Conservation (phyloP, 2,888 invertebrate species). For the Drosophila nr. perissopoda region DNA sequence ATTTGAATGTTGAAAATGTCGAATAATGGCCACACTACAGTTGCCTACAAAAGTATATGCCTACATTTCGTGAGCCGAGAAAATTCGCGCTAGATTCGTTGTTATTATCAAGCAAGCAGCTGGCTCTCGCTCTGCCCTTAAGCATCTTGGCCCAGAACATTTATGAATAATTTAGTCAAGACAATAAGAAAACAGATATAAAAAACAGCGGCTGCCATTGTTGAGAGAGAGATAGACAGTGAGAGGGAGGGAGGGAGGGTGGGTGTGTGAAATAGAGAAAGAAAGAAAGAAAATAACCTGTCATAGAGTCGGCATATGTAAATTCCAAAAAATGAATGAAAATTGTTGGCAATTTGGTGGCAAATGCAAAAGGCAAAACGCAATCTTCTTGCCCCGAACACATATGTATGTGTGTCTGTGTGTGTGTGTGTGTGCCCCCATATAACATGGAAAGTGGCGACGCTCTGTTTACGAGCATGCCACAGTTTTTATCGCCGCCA, state of each 20-base stretch:
- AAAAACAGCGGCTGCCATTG: conserved; percentile 62
- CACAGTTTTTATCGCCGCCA: conserved; percentile 74
- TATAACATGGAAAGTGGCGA: conserved; percentile 55
- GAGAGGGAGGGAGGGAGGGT: neutral
- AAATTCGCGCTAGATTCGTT: conserved; percentile 50
- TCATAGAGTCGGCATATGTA: conserved; percentile 62
- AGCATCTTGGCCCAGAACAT: conserved; percentile 26
- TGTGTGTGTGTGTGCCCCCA: conserved; percentile 3
- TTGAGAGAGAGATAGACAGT: conserved; percentile 15
- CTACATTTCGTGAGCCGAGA: conserved; percentile 11
- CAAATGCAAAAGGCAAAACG: conserved; percentile 57
- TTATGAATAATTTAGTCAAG: conserved; percentile 70
- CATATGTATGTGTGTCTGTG: neutral
- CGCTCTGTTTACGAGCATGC: conserved; percentile 71
- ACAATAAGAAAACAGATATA: conserved; percentile 36
- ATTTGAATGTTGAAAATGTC: neutral
- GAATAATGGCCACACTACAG: neutral
- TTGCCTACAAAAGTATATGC: conserved; percentile 7
- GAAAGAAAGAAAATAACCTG: conserved; percentile 33
- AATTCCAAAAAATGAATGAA: conserved; percentile 78
- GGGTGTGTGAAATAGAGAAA: neutral
- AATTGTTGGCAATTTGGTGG: conserved; percentile 80
- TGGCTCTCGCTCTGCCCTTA: conserved; percentile 1
- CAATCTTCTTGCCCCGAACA: neutral
- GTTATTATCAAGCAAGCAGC: conserved; percentile 42